Evolutionary conservation across 2,797 vertebrate genomes (phyloP).

Genomic region (Danio aesculapii): DNA sequence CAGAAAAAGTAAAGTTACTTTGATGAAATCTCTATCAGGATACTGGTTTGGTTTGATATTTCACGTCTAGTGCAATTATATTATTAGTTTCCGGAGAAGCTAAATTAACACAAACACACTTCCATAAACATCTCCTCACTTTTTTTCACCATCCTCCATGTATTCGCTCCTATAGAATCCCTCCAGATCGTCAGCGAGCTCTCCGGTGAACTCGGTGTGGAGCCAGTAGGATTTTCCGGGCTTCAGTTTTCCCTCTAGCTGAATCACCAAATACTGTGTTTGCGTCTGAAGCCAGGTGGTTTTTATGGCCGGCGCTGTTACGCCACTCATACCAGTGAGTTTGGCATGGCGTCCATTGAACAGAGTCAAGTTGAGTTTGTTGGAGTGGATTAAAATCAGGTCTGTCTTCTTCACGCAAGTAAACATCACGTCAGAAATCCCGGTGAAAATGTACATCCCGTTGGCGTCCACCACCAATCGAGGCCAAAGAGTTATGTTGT

Average conservation of each 20-base stretch:
- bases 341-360: not conserved
- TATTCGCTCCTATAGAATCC: constrained; percentile 97
- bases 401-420: constrained; percentile 69
- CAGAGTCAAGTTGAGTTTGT: constrained; percentile 85
- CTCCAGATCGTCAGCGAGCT: constrained; percentile 89
- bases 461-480: constrained; percentile 53
- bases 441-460: constrained; percentile 77
- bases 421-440: constrained; percentile 78
- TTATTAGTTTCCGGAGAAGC: not conserved
- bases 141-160: constrained; percentile 61
- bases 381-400: constrained; percentile 90
- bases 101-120: not conserved
- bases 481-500: constrained; percentile 79
- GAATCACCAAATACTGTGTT: constrained; percentile 89
- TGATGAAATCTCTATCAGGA: not conserved
- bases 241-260: constrained; percentile 70
- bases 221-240: constrained; percentile 75
- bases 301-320: constrained; percentile 66
- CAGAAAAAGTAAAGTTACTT: not conserved
- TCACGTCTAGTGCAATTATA: not conserved
- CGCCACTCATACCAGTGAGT: constrained; percentile 48
- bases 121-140: constrained; percentile 72
- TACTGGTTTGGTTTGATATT: not conserved
- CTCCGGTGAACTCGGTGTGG: constrained; percentile 78
- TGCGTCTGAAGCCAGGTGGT: constrained; percentile 63